Evolutionary conservation across 2,888 invertebrate species (phyloP).

Genomic region (Silvanus unidentatus): DNA sequence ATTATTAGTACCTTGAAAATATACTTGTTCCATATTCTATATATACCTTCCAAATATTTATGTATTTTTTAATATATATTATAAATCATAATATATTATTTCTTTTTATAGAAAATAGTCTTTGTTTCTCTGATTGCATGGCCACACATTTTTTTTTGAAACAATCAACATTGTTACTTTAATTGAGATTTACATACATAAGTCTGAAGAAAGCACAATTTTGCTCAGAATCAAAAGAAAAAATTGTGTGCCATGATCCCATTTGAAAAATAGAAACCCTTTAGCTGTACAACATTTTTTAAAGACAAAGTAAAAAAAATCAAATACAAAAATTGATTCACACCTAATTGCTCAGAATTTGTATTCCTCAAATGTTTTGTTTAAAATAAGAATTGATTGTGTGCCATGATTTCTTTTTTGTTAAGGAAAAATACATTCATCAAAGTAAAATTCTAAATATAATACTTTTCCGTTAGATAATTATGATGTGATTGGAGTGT

Average conservation of each 20-base stretch:
- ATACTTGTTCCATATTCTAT: slow-evolving; percentile 6
- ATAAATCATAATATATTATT: too few species aligned
- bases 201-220: too few species aligned
- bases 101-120: too few species aligned
- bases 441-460: slow-evolving; percentile 14
- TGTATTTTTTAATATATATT: not conserved
- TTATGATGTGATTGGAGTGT: slow-evolving; percentile 27
- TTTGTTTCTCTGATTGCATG: too few species aligned
- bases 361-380: slow-evolving; percentile 11
- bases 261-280: too few species aligned
- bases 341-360: slow-evolving; percentile 9
- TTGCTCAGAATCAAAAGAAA: not conserved
- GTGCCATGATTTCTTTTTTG: slow-evolving; percentile 5
- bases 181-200: slow-evolving; percentile 11
- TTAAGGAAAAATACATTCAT: slow-evolving; percentile 1
- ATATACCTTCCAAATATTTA: slow-evolving; percentile 6
- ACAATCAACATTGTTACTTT: too few species aligned
- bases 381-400: slow-evolving; percentile 8
- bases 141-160: too few species aligned
- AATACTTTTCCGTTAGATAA: slow-evolving; percentile 22
- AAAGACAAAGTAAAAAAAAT: too few species aligned
- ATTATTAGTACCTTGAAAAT: slow-evolving; percentile 14
- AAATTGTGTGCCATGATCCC: slow-evolving; percentile 1
- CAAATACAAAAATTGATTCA: not conserved
- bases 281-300: too few species aligned